Base-by-base conservation (phyloP, 2,888 invertebrate genomes). In the Cantharis lateralis region DNA sequence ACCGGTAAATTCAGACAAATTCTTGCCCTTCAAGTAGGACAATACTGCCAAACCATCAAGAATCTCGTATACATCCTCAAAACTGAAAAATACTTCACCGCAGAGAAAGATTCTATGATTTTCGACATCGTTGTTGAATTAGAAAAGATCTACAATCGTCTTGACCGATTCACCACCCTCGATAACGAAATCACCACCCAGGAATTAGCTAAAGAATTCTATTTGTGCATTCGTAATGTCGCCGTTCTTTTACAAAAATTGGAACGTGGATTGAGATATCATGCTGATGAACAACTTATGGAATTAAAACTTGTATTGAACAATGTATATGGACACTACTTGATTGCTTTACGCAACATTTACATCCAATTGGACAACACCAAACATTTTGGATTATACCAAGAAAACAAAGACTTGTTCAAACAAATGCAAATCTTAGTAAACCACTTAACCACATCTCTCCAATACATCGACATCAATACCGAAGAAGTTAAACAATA, bases 11-110 rank as follows among this genome's bases (percentile, higher is more conserved):
- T 71, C 15, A 71, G 70, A 61, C 66, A 71, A 72, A 69, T 70
- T 11, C 10, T 77, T 26, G 32, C 68, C 18, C 71, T 77, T 26
- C 77, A 77, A 74, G 62, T 77, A 61, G 77, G 77, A 20, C 71
- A 77, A 24, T 74, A 68, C 13, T n/a, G 32, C 15, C 69, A 77
- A 71, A 71, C 77, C 15, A 69, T 77, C 61, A 71, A 77, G 62
- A 77, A 77, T 18, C 20, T 74, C 26, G 15, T 77, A 11, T 68
- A 71, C 15, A 61, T 74, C 24, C 20, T 77, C n/a, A 74, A 74
- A 10, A 28, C 62, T 15, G 69, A 77, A 26, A 73, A 69, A 9
- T 71, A 71, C 16, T 62, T 61, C 62, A 69, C 68, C 4, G 71
- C 18, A n/a, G 74, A 63, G 2, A 71, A 74, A 13, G 48, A 26